These are phyloP conservation scores for Cromileptes altivelis DNA, from an alignment of 2,113 vertebrate species.

Conservation along the genomic window DNA sequence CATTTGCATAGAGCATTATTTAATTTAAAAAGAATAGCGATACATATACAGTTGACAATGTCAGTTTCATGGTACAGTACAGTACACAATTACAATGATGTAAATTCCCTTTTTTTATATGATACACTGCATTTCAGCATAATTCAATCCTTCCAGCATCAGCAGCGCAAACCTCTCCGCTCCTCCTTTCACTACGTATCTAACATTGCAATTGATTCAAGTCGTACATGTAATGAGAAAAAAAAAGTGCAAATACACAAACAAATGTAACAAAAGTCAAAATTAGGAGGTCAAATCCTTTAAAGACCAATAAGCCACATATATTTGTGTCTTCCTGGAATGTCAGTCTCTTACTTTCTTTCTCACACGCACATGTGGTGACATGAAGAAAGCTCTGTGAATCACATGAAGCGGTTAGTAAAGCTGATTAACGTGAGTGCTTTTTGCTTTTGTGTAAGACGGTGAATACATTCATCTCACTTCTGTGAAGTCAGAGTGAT, in stretches of 20 bases:
- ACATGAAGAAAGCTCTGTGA: constrained; percentile 25
- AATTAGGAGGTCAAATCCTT: constrained; percentile 33
- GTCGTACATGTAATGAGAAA: constrained; percentile 48
- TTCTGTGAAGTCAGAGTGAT: constrained; percentile 10
- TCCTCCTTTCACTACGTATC: constrained; percentile 20
- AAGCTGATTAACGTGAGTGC: not conserved
- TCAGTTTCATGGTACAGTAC: constrained; percentile 77
- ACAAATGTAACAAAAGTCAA: constrained; percentile 29
- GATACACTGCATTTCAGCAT: constrained; percentile 54
- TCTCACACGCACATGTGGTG: not conserved
- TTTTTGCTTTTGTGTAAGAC: constrained; percentile 36
- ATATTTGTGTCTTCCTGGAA: constrained; percentile 46
- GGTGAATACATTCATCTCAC: constrained; percentile 67
- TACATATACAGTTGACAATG: constrained; percentile 75
- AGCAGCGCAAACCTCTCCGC: constrained; percentile 48
- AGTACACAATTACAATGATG: constrained; percentile 68
- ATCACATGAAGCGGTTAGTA: constrained; percentile 26
- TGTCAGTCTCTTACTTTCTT: constrained; percentile 36
- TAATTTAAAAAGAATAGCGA: constrained; percentile 82
- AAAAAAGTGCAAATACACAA: constrained; percentile 67
- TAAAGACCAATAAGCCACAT: constrained; percentile 21
- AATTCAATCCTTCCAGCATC: constrained; percentile 33
- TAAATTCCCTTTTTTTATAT: constrained; percentile 81
- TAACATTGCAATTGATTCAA: constrained; percentile 55
- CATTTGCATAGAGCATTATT: constrained; percentile 79